Percentiles rank a stretch among this genome's conserved stretches.
Evolutionary conservation across 2,113 vertebrate genomes (phyloP).

Genomic region (Podarcis cretensis): DNA sequence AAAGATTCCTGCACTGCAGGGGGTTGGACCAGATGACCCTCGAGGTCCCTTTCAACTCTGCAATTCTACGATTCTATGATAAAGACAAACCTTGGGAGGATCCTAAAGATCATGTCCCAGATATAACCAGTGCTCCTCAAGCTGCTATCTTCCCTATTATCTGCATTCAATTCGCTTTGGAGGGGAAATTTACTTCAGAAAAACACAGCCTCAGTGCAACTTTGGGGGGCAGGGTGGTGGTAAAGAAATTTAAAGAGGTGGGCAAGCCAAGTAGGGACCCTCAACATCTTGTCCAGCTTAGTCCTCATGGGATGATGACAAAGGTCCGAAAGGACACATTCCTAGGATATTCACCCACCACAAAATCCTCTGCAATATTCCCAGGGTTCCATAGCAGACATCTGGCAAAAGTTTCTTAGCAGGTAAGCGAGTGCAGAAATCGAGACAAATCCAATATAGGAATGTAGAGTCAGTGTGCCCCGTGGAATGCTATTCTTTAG

Average conservation of each 20-base stretch:
- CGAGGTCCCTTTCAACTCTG: too few species aligned
- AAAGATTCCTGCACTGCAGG: too few species aligned
- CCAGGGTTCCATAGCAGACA: background rate
- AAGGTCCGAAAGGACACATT: background rate
- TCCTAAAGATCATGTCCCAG: background rate
- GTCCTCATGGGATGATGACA: background rate
- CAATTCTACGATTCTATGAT: too few species aligned
- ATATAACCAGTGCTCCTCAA: background rate
- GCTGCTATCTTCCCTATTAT: background rate
- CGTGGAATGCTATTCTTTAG: background rate
- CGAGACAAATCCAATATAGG: background rate
- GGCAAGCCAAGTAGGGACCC: background rate
- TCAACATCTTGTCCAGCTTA: background rate
- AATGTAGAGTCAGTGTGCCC: background rate
- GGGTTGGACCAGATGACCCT: too few species aligned
- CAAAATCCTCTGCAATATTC: background rate
- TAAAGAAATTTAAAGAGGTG: background rate
- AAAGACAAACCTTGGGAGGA: too few species aligned
- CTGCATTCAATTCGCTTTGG: background rate
- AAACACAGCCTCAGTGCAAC: background rate
- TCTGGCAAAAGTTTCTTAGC: background rate
- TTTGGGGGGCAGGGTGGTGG: background rate
- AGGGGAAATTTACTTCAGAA: background rate
- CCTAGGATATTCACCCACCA: background rate
- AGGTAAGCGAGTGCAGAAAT: background rate